Evolutionary conservation across 2,113 vertebrate species (phyloP), one percentile per base, ranked within the genome.

Genomic region (Crotalus horridus): DNA sequence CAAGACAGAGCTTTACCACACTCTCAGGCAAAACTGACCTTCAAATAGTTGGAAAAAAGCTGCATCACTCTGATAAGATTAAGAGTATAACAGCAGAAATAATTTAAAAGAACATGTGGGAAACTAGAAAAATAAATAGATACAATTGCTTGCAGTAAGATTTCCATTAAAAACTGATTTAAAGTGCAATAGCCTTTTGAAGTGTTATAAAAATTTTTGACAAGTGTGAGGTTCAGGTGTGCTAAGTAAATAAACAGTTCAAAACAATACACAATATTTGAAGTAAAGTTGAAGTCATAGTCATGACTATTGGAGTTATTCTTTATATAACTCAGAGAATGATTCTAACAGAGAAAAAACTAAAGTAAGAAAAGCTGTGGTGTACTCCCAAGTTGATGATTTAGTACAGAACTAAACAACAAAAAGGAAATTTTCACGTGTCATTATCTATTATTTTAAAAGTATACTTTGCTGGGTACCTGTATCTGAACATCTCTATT

Each of bases 201-300:
- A 91, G 87, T 24, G 1, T 91, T 89, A 89, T 33, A 64, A 13
- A 51, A 88, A 46, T 85, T 69, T 95, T 94, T 53, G 90, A 86
- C 53, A 48, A 4, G 39, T 1, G 23, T 6, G 23, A 33, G 17
- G 59, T 88, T 88, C 61, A 93, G 58, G 9, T 12, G 15, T 29
- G 23, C 39, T 91, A 94, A 94, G 7, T 89, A 94, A 94, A 90
- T 87, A 56, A 56, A 94, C 93, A 51, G 85, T 69, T 95, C 29
- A 20, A 46, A 81, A 81, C 39, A 54, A 46, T 43, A 69, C 7
- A 64, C 6, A 53, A 21, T 53, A 51, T 33, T 90, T 90, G 64
- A 59, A 91, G 59, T 55, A 33, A 23, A 24, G 21, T 53, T 93
- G 26, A 48, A 56, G 0, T 9, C 86, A 69, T 90, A 92, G 17